Evolutionary conservation across 2,113 vertebrate species (phyloP).

Genomic region (Pan troglodytes): DNA sequence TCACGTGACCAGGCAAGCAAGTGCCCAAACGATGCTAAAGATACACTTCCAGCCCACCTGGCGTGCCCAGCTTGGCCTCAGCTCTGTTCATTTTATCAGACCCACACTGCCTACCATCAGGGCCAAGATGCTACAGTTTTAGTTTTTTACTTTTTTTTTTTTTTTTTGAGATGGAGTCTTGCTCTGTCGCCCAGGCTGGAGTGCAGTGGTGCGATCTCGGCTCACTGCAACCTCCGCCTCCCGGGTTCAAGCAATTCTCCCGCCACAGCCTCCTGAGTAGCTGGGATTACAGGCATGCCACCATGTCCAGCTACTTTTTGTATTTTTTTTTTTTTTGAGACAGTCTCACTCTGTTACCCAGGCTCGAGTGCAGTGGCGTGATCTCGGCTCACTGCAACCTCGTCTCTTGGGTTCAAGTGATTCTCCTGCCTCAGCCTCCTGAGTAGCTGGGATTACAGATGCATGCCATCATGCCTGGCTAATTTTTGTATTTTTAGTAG

Average conservation of each 20-base stretch:
- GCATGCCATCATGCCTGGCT: too few relatives aligned
- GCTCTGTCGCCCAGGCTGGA: not conserved
- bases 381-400: too few relatives aligned
- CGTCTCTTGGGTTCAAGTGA: too few relatives aligned
- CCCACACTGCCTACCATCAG: not conserved
- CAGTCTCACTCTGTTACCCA: too few relatives aligned
- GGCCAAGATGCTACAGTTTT: not conserved
- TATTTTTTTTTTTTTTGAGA: too few relatives aligned
- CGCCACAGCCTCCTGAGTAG: not conserved
- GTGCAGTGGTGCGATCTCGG: not conserved
- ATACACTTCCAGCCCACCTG: not conserved
- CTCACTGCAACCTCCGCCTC: not conserved
- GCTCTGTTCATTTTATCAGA: not conserved
- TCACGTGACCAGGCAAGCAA: not conserved
- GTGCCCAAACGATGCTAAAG: not conserved
- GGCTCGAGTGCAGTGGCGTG: too few relatives aligned
- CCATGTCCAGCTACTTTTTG: too few relatives aligned
- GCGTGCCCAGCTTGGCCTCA: not conserved
- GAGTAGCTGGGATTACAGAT: too few relatives aligned
- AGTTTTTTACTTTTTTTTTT: not conserved
- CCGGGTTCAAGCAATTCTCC: not conserved
- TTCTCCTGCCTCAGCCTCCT: too few relatives aligned
- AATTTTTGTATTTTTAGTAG: too few relatives aligned
- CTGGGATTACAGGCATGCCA: too few relatives aligned
- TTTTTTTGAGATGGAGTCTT: not conserved